Evolutionary conservation across 2,113 vertebrate genomes (phyloP).

Genomic region (Tympanuchus pallidicinctus): DNA sequence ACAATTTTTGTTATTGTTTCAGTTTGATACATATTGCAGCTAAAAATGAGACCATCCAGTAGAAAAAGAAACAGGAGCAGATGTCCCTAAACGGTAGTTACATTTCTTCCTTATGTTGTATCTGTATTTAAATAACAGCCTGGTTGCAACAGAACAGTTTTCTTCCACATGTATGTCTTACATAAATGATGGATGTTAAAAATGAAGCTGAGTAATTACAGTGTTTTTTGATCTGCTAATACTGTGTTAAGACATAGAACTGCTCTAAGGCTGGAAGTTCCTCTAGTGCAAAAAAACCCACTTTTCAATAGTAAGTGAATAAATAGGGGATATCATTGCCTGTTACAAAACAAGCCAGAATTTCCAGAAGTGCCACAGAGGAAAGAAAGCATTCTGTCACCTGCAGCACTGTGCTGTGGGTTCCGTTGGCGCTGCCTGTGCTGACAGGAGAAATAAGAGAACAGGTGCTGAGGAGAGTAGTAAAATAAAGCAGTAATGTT

Average conservation of each 20-base stretch:
- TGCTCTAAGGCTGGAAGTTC: not conserved
- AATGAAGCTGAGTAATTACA: not conserved
- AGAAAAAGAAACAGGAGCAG: not conserved
- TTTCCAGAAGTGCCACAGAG: not conserved
- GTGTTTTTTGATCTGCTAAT: not conserved
- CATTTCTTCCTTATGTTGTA: slow-evolving; percentile 24
- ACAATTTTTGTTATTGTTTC: slow-evolving; percentile 4
- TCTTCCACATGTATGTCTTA: slow-evolving; percentile 6
- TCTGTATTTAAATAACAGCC: slow-evolving; percentile 47
- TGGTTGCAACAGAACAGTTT: not conserved
- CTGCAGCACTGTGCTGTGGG: not conserved
- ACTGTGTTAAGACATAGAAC: not conserved
- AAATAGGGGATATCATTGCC: not conserved
- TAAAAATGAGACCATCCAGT: not conserved
- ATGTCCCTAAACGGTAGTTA: not conserved
- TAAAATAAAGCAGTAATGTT: not conserved
- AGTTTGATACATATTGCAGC: not conserved
- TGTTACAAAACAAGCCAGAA: not conserved
- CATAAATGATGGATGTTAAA: not conserved
- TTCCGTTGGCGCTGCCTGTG: not conserved
- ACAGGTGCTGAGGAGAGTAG: not conserved
- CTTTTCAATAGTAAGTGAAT: not conserved
- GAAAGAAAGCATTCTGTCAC: not conserved
- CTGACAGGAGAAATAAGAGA: not conserved
- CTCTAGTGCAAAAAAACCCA: not conserved